These are phyloP conservation scores for Melopsittacus undulatus DNA, from an alignment of 2,797 vertebrate genomes.

Conservation along the genomic window DNA sequence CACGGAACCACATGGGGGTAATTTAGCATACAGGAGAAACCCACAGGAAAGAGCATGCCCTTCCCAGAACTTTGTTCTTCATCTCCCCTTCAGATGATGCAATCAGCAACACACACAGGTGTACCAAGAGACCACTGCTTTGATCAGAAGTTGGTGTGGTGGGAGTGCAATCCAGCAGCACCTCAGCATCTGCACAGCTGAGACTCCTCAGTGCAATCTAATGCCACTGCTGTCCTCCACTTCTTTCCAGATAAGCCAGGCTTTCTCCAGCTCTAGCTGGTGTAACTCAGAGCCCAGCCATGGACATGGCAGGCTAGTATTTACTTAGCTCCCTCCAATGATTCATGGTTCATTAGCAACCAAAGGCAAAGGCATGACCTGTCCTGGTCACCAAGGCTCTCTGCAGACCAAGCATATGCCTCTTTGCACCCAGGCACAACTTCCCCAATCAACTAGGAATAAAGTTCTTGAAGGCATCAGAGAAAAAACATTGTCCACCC, in stretches of 20 bases:
- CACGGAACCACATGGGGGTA: background rate
- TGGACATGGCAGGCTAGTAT: background rate
- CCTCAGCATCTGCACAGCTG: background rate
- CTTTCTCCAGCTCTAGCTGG: background rate
- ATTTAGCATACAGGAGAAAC: background rate
- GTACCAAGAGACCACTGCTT: background rate
- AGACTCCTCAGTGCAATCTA: background rate
- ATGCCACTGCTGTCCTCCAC: background rate
- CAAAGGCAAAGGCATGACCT: background rate
- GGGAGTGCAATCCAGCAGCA: background rate
- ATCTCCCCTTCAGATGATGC: background rate
- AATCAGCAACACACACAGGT: background rate
- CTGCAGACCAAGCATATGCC: background rate
- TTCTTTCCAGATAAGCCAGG: background rate
- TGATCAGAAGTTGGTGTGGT: background rate
- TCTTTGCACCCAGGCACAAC: background rate
- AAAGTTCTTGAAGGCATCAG: rapidly evolving
- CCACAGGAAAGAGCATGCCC: background rate
- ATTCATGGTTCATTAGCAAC: background rate
- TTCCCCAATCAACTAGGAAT: background rate
- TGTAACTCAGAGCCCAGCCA: background rate
- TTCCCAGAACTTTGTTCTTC: background rate
- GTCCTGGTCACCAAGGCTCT: background rate
- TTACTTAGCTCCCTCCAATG: background rate
- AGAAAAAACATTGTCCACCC: background rate